Evolutionary conservation across 2,797 vertebrate genomes (phyloP), one percentile per base, ranked within the genome.

Genomic region (Arctocebus calabarensis): DNA sequence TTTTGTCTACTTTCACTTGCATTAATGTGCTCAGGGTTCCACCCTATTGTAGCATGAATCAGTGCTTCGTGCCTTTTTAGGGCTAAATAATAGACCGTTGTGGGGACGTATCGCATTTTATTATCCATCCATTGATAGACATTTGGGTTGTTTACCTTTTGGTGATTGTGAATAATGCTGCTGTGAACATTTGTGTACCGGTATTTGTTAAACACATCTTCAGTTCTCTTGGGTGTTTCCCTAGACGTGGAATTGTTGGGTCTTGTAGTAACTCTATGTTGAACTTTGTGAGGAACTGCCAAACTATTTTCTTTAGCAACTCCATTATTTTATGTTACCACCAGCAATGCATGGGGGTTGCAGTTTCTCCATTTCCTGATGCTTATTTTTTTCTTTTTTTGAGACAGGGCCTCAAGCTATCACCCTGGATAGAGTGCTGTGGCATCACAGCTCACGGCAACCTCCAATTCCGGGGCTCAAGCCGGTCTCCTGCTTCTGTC

Each of bases 221-320:
- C 32, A 2, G 16, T 75, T 62, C 68, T 86, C 73, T 61, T 29
- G 19, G 48, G 5, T 32, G 2, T 32, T 5, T 32, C 29, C 70
- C 64, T 25, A 3, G 23, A 45, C 43, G 32, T 52, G 34, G 66
- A 14, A 23, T 43, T 74, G 32, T 85, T 61, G 86, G 82, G 40
- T 85, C 66, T 0, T 12, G 27, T 2, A 11, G 13, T 62, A 27
- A 73, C 75, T 40, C 48, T 19, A 5, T 34, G n/a, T 25, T 66
- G 90, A 52, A 68, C 23, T 20, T 88, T 78, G 34, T 48, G 48
- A 94, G 73, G 74, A 91, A 62, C 70, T 14, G 3, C 70, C 68
- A 57, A 12, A 57, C 27, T 29, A 7, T 64, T 91, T 73, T 19
- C 40, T 34, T 55, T 17, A 23, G 84, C 45, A 71, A n/a, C 82